A percentile compares a stretch with the other conserved stretches of the same genome.
phyloP scores from a whole-genome alignment of 2,888 invertebrate genomes.

The Metacarcinus magister region DNA sequence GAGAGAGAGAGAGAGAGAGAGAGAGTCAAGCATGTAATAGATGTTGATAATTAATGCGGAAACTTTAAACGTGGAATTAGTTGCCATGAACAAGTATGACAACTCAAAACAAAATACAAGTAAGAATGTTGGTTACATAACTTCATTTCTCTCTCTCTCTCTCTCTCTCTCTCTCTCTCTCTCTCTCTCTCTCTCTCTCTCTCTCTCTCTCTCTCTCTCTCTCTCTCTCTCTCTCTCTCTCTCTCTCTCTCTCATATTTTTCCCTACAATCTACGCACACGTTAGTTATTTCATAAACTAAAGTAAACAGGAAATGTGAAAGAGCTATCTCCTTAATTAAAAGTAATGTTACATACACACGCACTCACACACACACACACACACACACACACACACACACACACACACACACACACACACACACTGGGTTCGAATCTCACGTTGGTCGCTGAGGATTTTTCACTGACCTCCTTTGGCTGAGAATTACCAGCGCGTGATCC shows the following conservation, averaged over 20 bases:
- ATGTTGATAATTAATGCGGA: not conserved
- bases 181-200: conserved; percentile 34
- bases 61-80: no score
- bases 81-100: not conserved
- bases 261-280: no score
- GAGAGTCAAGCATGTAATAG: not conserved
- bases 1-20: conserved; percentile 33
- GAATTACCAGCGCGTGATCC: no score
- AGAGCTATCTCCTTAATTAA: no score
- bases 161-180: conserved; percentile 44
- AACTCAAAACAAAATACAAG: not conserved
- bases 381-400: not conserved
- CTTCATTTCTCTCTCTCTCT: not conserved
- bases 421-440: no score
- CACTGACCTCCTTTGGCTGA: no score
- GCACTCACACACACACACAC: not conserved
- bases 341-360: not conserved
- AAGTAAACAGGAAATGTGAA: no score
- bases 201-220: not conserved
- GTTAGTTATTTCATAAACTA: no score
- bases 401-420: no score
- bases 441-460: no score
- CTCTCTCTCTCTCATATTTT: no score
- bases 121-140: not conserved
- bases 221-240: no score